phyloP scores from a whole-genome alignment of 1,140 invertebrate genomes.

The Pissodes strobi region DNA sequence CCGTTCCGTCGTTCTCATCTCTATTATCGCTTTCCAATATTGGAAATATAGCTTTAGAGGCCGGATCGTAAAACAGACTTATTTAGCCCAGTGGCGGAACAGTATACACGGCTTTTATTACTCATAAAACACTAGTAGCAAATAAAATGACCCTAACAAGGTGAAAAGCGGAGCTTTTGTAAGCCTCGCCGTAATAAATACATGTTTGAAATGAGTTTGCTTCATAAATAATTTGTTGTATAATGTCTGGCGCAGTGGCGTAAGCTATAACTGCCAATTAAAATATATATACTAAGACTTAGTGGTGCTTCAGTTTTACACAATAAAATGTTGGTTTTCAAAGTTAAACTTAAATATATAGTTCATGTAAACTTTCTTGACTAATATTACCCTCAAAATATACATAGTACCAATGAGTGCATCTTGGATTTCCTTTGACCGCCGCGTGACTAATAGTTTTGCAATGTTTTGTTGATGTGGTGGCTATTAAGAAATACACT shows the following conservation, averaged over 20 bases:
- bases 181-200: constrained; percentile 6
- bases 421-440: too few relatives aligned
- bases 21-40: constrained; percentile 20
- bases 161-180: constrained; percentile 14
- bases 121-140: constrained; percentile 6
- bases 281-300: too few relatives aligned
- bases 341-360: too few relatives aligned
- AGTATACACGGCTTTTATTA: constrained; percentile 3
- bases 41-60: constrained; percentile 17
- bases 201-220: constrained; percentile 9
- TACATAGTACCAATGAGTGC: too few relatives aligned
- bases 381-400: too few relatives aligned
- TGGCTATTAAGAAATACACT: too few relatives aligned
- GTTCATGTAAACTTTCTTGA: too few relatives aligned
- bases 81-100: constrained; percentile 8
- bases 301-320: too few relatives aligned
- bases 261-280: not conserved
- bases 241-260: not conserved
- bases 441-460: too few relatives aligned
- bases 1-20: constrained; percentile 1
- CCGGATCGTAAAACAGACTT: constrained; percentile 16
- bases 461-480: too few relatives aligned
- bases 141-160: constrained; percentile 14
- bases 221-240: constrained; percentile 1
- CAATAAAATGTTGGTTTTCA: too few relatives aligned